Conservation (phyloP, 2,797 vertebrate genomes). For the Trematomus bernacchii region DNA sequence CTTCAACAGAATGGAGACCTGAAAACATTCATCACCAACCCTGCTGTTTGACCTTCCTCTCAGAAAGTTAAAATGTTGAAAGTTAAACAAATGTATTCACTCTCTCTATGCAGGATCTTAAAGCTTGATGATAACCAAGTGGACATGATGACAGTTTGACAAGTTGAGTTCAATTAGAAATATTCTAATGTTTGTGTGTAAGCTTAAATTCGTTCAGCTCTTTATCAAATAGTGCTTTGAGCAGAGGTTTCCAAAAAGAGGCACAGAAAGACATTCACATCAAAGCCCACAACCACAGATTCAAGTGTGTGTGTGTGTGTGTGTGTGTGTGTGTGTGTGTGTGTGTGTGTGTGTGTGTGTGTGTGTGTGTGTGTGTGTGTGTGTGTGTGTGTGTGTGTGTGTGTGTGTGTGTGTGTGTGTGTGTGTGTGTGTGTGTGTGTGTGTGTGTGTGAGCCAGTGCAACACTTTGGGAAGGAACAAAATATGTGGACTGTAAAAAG, state of each 20-base stretch:
- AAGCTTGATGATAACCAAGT: background rate
- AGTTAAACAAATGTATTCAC: background rate
- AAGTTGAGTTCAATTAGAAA: background rate
- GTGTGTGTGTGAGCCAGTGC: background rate
- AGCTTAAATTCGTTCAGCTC: no score
- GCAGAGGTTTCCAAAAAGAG: background rate
- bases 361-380: background rate
- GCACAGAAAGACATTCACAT: background rate
- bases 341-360: slow-evolving; percentile 10
- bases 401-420: slow-evolving; percentile 13
- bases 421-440: background rate
- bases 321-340: background rate
- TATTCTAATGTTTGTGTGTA: no score
- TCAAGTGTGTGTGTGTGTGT: slow-evolving; percentile 10
- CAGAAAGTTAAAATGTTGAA: background rate
- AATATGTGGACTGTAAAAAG: background rate
- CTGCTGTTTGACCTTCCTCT: background rate
- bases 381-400: background rate
- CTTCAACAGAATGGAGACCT: background rate
- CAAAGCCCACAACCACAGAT: background rate
- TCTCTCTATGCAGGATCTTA: background rate
- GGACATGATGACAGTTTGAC: background rate
- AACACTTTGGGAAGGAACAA: background rate
- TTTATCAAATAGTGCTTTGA: background rate
- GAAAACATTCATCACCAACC: background rate